Evolutionary conservation across 2,113 vertebrate species (phyloP), one percentile per base, ranked within the genome.

Genomic region (Oceanites oceanicus): DNA sequence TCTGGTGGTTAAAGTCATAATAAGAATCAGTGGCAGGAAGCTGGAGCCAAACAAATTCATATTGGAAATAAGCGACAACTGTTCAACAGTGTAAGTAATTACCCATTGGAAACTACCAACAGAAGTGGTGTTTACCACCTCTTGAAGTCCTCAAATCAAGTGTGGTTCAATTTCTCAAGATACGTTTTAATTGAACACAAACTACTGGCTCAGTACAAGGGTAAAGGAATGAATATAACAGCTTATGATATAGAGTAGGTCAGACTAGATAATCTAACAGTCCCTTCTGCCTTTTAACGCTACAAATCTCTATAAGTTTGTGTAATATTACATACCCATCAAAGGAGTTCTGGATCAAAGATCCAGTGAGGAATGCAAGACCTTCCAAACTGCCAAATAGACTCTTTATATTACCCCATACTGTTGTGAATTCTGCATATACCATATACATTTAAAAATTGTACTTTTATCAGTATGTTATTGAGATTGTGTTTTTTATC

Each of bases 1-100:
- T 97, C 85, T 76, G 63, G 82, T 83, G 82, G 96, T 95, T 93
- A 93, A 95, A 86, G n/a, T 58, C 66, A 44, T 96, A 94, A 95
- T 80, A 95, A 96, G 92, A 95, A 96, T 97, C 96, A 95, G 90
- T 86, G 85, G 78, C 63, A 86, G 85, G 71, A 93, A 90, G 59
- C 63, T 83, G 75, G 16, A 96, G 90, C 71, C 85, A 94, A 93
- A 88, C 22, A 59, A 93, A 94, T 83, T 92, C 63, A 83, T 83
- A 90, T 2, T 80, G 88, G 88, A 91, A 94, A 34, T 55, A 79
- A 96, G 42, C 79, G 88, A 94, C 85, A 96, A 96, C 70, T 93
- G 58, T 70, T 88, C 53, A 90, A 76, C 70, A 90, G 92, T 80
- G 63, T 55, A 66, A 96, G 92, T 70, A 96, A 95, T 95, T 83